Base-by-base conservation (phyloP, 2,113 vertebrate genomes). In the Pygoscelis antarcticus region DNA sequence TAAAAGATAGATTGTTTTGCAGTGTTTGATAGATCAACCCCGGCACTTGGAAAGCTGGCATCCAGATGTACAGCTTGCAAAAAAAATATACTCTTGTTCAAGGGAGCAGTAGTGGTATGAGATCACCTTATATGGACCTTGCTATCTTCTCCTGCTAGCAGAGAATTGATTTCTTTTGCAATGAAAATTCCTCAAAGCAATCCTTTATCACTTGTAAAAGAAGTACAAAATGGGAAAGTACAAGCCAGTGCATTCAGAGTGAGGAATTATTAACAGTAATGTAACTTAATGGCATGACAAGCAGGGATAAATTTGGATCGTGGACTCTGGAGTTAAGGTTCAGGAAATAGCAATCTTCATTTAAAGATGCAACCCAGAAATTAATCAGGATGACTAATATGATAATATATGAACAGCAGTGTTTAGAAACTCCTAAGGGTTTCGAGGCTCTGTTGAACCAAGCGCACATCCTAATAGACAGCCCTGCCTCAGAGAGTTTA, bases 151-250 rank as follows among this genome's bases (percentile, higher is more conserved):
- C 70, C 52, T 89, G 75, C 3, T 13, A 94, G 78, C 55, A 77
- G 82, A 82, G n/a, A 97, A 97, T 85, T 91, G 94, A 96, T 91
- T 97, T 93, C 70, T 91, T 96, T 90, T 95, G 91, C 93, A 83
- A 51, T 81, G 82, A 96, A 96, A 96, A 96, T 93, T 89, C 91
- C 91, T 95, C 84, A 80, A 16, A 96, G 91, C 87, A 74, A 83
- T 95, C 52, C 71, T 96, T 95, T 95, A 90, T 92, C 96, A 69
- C 93, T 96, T 85, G 66, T 66, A 91, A 88, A 95, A 93, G 89
- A 62, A 88, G 30, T 42, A 47, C 62, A 88, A 74, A 95, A 70
- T 68, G 71, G 75, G 62, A 64, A 83, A 86, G 32, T 80, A 95
- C 84, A 94, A 93, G 75, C 42, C 55, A 85, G 47, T 36, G 75